Evolutionary conservation across 1,140 invertebrate species (phyloP), one percentile per base, ranked within the genome.

Genomic region (Schlechtendalia chinensis): DNA sequence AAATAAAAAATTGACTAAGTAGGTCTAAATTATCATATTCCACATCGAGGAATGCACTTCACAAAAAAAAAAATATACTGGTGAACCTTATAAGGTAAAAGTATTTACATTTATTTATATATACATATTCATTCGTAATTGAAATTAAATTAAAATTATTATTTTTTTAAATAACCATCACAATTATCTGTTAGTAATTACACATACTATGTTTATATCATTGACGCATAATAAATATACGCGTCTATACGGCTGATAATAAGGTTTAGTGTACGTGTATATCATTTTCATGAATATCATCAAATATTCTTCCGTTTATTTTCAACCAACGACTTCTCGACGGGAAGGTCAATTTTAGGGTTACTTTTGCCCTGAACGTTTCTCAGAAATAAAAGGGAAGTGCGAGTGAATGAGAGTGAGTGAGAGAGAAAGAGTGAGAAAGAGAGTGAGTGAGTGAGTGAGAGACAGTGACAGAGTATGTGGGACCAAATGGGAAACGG

Each of bases 291-390:
- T 29, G 24, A 3, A 71, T 19, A 71, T 11, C 14, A 50, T 14
- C 39, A 69, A 71, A 71, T 27, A 24, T 53, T 29, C 24, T 53
- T 69, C 39, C 29, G 1, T 71, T 71, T 53, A 17, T 53, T 54
- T 29, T 19, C 47, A 53, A 22, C 14, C 14, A 12, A 12, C 1
- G 47, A 12, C 10, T 45, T 45, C 39, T 22, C 17, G 8, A 50
- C 1, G 22, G 19, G 27, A 61, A 61, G 56, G 74, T 79, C 58
- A 47, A 19, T 47, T 24, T 47, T 47, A 59, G 74, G 74, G 74
- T 59, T 79, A 79, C 22, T 79, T 63, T 79, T 63, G 74, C 61
- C 74, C 74, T 17, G 29, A 71, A 19, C 17, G 24, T 27, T 71
- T 59, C 56, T 39, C 22, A 75, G 54, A 58, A 79, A 58, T 59